Evolutionary conservation across 2,888 invertebrate genomes (phyloP), one percentile per base, ranked within the genome.

Genomic region (Eledona agricola): DNA sequence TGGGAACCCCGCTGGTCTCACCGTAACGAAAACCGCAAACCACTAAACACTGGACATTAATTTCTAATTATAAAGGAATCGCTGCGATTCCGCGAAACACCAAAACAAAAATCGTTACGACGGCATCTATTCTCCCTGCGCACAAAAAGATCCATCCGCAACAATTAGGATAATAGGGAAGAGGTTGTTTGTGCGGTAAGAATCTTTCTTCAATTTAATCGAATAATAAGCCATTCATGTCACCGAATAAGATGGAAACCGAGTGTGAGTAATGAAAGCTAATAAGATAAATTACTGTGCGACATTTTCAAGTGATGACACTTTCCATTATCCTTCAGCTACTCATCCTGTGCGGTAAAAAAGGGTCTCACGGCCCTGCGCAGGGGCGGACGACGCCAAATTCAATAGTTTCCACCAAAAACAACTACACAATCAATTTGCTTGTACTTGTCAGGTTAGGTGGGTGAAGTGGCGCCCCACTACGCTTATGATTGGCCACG

Each of bases 1-100:
- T 60, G 59, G 58, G 69, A 70, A 71, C 65, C 66, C 66, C 50
- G 62, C 59, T 53, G 67, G 63, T 69, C 71, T 66, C 70, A 70
- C 62, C 65, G 42, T 40, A 13, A 38, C 19, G 20, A 32, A 37
- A 49, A 37, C 29, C 28, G 19, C 47, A 29, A 37, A 38, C 40
- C 31, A 46, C 25, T 13, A 45, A 31, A 51, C 29, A 43, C 31
- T 1, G 12, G 9, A 22, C 7, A 42, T 42, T 42, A 42, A 42
- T 38, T 25, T 31, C 10, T 45, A 45, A 43, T 45, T 43, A 28
- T 26, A 16, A 9, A 15, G 25, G 13, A 3, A n/a, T 4, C 9
- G 3, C 3, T n/a, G n/a, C n/a, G n/a, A n/a, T 38, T 38, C 38
- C 12, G 10, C 10, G 45, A 43, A 28, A 37, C 17, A 23, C 15